Conservation (phyloP, 1,140 invertebrate genomes). For the Chrysomallon squamiferum region DNA sequence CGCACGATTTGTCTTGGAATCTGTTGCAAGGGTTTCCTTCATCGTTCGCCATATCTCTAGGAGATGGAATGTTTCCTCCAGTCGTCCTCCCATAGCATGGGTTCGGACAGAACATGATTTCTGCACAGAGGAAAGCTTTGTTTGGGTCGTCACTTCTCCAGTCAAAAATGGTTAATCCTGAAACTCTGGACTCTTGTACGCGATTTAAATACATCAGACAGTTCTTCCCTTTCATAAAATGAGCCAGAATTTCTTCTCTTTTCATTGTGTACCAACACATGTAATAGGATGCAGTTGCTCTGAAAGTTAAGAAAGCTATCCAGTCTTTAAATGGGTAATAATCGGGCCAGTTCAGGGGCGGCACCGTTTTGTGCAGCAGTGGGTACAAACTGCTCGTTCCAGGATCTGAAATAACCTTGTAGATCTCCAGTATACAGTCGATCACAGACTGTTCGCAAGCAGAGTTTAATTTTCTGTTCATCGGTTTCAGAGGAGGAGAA, state of each 20-base stretch:
- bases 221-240: slow-evolving; percentile 9
- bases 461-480: too few species aligned
- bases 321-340: too few species aligned
- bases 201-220: slow-evolving; percentile 5
- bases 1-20: slow-evolving; percentile 3
- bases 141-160: not conserved
- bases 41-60: not conserved
- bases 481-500: too few species aligned
- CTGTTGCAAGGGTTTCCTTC: slow-evolving; percentile 8
- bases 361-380: too few species aligned
- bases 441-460: too few species aligned
- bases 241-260: not conserved
- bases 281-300: slow-evolving; percentile 16
- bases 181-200: not conserved
- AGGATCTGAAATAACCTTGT: too few species aligned
- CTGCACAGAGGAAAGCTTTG: slow-evolving; percentile 13
- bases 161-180: not conserved
- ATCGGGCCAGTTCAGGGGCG: too few species aligned
- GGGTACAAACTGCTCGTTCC: too few species aligned
- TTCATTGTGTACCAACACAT: slow-evolving; percentile 21
- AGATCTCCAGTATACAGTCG: too few species aligned
- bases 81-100: slow-evolving; percentile 11
- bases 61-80: not conserved
- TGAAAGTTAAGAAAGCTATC: not conserved
- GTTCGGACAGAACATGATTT: slow-evolving; percentile 20